These are phyloP conservation scores for Helostoma temminkii DNA, from an alignment of 2,797 vertebrate species.

Conservation along the genomic window DNA sequence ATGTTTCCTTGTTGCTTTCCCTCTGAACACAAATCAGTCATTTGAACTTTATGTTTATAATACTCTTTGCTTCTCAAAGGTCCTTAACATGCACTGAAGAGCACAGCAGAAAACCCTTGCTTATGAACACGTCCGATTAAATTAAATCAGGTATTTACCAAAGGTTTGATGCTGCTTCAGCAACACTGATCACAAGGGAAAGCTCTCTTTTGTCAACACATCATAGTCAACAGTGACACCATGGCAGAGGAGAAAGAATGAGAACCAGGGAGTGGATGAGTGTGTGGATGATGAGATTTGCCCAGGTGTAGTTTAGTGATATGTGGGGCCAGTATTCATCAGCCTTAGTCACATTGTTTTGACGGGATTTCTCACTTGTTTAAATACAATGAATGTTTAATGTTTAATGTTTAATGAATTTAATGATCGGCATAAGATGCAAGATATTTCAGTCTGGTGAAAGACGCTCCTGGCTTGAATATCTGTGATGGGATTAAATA, in stretches of 20 bases:
- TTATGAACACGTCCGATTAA: conserved; percentile 46
- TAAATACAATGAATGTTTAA: too few species aligned
- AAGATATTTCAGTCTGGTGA: conserved; percentile 19
- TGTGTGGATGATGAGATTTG: conserved; percentile 19
- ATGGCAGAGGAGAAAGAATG: conserved; percentile 14
- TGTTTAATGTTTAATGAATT: too few species aligned
- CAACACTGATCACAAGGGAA: conserved; percentile 48
- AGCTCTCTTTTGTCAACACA: conserved; percentile 40
- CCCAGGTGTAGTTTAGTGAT: conserved; percentile 43
- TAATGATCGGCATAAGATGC: conserved; percentile 24
- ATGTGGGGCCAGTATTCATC: conserved; percentile 50
- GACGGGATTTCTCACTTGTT: conserved; percentile 56
- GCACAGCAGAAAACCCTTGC: conserved; percentile 49
- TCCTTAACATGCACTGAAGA: conserved; percentile 57
- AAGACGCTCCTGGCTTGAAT: conserved; percentile 13
- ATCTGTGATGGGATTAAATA: conserved; percentile 40
- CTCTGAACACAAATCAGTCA: conserved; percentile 29
- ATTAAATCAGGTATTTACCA: conserved; percentile 63
- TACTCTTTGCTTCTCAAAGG: conserved; percentile 44
- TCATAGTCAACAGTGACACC: conserved; percentile 11
- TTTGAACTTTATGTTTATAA: conserved; percentile 46
- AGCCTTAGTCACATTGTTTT: conserved; percentile 45
- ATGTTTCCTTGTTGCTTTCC: conserved; percentile 20
- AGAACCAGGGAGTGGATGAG: conserved; percentile 36
- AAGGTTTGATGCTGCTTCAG: conserved; percentile 52